Percentiles rank a stretch among this genome's conserved stretches.
phyloP scores from a whole-genome alignment of 2,888 invertebrate genomes.

The Rhagophthalmus giganteus region DNA sequence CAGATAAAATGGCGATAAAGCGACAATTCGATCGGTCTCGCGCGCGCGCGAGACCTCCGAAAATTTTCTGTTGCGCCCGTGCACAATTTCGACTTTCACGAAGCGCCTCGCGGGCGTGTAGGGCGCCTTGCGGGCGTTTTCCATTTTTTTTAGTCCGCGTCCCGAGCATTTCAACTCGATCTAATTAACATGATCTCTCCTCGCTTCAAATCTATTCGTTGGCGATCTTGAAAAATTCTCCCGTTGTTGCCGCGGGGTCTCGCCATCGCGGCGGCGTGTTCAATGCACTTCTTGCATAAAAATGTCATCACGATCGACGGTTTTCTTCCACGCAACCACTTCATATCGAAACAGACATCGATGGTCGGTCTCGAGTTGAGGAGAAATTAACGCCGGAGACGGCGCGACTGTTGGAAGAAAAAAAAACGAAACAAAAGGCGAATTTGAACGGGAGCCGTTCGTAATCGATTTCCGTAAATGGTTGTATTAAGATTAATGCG shows the following conservation, averaged over 20 bases:
- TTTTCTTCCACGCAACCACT: constrained; percentile 9
- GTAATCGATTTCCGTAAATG: no score
- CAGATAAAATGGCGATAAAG: no score
- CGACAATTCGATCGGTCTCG: no score
- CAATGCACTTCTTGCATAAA: constrained; percentile 26
- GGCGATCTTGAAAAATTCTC: constrained; percentile 3
- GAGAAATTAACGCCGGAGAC: constrained; percentile 1
- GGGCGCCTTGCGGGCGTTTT: no score
- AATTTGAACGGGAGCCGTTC: no score
- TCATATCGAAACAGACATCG: constrained; percentile 1
- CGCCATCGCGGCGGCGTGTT: constrained; percentile 21
- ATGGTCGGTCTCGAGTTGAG: neutral
- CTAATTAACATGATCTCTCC: constrained; percentile 13
- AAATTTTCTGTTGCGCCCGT: no score
- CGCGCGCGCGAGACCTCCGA: no score
- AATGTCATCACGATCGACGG: constrained; percentile 20
- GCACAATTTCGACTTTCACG: no score
- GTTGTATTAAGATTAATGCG: no score
- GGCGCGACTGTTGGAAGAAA: neutral
- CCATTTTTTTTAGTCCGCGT: no score
- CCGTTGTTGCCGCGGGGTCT: constrained; percentile 13
- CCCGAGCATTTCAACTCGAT: no score
- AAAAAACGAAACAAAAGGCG: neutral
- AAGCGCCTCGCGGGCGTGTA: no score
- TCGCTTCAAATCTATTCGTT: constrained; percentile 2